Conservation (phyloP, 1,140 invertebrate species). For the Bicyclus anynana region DNA sequence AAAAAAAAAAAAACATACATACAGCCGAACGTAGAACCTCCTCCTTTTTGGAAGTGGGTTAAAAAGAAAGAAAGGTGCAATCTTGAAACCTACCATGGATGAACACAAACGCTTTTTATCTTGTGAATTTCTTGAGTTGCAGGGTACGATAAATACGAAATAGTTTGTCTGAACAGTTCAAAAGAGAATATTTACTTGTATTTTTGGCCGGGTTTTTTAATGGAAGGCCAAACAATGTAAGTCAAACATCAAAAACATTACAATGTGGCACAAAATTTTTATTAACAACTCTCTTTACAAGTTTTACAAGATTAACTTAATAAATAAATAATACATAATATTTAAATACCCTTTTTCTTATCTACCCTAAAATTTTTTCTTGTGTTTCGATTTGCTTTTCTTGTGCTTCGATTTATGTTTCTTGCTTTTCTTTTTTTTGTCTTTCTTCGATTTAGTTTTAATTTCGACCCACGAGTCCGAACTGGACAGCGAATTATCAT, state of each 20-base stretch:
- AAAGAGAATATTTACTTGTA: no score
- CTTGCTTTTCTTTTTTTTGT: slow-evolving; percentile 65
- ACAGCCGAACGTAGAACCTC: no score
- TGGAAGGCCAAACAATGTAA: neutral
- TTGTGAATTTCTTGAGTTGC: no score
- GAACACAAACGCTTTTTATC: no score
- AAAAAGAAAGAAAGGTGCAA: no score
- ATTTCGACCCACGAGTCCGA: slow-evolving; percentile 69
- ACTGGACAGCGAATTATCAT: slow-evolving; percentile 51
- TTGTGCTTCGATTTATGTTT: slow-evolving; percentile 67
- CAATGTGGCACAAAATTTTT: neutral
- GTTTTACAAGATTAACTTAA: neutral
- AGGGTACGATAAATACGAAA: no score
- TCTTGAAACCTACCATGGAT: no score
- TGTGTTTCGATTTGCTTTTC: slow-evolving; percentile 48
- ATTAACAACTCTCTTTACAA: no score
- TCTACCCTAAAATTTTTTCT: slow-evolving; percentile 45
- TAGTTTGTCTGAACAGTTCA: no score
- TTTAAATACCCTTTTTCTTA: neutral
- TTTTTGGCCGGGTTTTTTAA: no score
- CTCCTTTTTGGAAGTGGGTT: no score
- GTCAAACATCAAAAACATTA: neutral
- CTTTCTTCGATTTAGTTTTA: slow-evolving; percentile 53
- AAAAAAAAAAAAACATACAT: no score
- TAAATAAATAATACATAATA: neutral